These are phyloP conservation scores for Calypte anna DNA, from an alignment of 2,113 vertebrate genomes.

Conservation along the genomic window DNA sequence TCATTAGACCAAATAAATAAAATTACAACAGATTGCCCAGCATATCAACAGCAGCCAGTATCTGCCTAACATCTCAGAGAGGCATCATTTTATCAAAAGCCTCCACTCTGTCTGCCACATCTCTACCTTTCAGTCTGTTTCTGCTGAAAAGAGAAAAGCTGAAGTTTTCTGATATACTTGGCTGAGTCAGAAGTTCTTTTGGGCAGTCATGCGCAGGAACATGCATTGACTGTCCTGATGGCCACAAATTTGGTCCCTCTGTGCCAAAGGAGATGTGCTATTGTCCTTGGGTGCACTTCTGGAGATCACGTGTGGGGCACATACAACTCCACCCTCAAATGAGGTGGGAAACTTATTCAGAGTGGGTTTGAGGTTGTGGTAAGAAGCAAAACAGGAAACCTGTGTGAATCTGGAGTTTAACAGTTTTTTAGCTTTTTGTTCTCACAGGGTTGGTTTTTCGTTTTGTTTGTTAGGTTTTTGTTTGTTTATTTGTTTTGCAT, in stretches of 20 bases:
- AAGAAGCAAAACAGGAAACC: constrained; percentile 71
- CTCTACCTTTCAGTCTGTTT: not conserved
- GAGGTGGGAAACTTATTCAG: constrained; percentile 53
- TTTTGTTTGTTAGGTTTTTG: not conserved
- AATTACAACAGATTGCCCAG: not conserved
- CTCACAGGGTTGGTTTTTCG: not conserved
- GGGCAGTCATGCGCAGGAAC: not conserved
- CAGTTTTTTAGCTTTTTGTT: not conserved
- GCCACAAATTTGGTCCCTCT: not conserved
- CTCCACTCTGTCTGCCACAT: not conserved
- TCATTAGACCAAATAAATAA: constrained; percentile 10
- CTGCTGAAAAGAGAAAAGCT: not conserved
- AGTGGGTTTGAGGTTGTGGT: constrained; percentile 70
- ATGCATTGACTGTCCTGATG: not conserved
- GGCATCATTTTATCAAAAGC: not conserved
- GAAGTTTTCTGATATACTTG: not conserved
- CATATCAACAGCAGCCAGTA: not conserved
- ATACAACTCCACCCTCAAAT: constrained; percentile 26
- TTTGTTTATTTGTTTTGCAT: too few species aligned
- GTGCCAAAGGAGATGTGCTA: not conserved
- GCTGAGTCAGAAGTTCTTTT: not conserved
- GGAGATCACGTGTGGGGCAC: not conserved
- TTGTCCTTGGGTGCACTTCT: not conserved
- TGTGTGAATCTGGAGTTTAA: constrained; percentile 13
- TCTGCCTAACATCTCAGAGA: not conserved